These are phyloP conservation scores for Endotricha flammealis DNA, from an alignment of 2,888 invertebrate genomes.

Conservation along the genomic window DNA sequence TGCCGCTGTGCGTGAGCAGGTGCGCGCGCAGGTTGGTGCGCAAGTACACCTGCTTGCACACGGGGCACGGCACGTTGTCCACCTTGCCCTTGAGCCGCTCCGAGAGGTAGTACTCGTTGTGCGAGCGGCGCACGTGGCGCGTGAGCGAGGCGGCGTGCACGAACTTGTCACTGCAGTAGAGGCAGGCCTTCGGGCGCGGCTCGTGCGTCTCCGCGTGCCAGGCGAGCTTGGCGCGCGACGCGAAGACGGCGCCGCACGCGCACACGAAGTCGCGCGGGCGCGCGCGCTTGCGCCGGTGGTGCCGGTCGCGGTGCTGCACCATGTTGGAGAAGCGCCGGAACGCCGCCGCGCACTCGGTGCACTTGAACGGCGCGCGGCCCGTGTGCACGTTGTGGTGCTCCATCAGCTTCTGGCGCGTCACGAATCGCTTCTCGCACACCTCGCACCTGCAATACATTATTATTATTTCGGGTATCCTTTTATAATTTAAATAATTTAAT, in stretches of 20 bases:
- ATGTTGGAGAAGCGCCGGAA: constrained; percentile 91
- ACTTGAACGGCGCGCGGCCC: constrained; percentile 88
- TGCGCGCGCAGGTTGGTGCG: constrained; percentile 88
- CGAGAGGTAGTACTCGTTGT: constrained; percentile 86
- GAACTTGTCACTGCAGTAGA: constrained; percentile 91
- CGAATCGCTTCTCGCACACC: constrained; percentile 88
- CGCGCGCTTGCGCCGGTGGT: constrained; percentile 85
- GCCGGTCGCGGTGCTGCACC: constrained; percentile 87
- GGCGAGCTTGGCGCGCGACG: constrained; percentile 88
- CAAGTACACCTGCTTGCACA: constrained; percentile 87
- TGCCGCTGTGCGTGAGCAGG: constrained; percentile 86
- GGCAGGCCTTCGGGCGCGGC: constrained; percentile 88
- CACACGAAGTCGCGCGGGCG: constrained; percentile 85
- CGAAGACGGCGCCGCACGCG: constrained; percentile 88
- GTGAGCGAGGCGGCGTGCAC: constrained; percentile 90
- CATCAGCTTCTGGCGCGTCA: constrained; percentile 87
- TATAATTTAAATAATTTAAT: too few relatives aligned
- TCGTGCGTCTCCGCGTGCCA: constrained; percentile 94
- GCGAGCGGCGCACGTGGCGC: constrained; percentile 88
- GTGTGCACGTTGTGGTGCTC: constrained; percentile 92
- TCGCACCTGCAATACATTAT: constrained; percentile 79
- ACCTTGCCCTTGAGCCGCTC: constrained; percentile 80
- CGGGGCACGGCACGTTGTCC: constrained; percentile 86
- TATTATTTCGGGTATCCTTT: too few relatives aligned
- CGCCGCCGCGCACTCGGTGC: constrained; percentile 86